Base-by-base conservation (phyloP, 2,797 vertebrate species). In the Hippopotamyrus pictus region DNA sequence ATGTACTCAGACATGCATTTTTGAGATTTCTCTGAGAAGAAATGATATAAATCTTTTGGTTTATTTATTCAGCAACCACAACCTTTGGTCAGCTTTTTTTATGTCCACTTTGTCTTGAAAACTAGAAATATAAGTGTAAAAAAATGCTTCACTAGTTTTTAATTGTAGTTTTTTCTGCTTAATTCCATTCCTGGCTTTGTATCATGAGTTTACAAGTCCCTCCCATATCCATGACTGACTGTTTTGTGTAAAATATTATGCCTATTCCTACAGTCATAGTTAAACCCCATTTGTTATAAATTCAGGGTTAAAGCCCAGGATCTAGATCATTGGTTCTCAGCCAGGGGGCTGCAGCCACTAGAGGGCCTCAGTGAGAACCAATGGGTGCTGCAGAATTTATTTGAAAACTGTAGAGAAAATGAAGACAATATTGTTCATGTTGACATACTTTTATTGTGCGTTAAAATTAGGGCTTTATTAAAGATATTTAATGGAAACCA, bases 261-360 rank as follows among this genome's bases (percentile, higher is more conserved):
- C 3, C 33, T 37, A 1, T 7, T 57, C 54, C 54, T 57, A 6
- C 54, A n/a, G 54, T 57, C 7, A 57, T 57, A 73, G 11, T 29
- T 88, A 86, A 65, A 88, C 51, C 88, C 88, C 53, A 48, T 92
- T 85, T 89, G 86, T 90, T 76, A 33, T 19, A 89, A 79, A 89
- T 89, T 54, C 53, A 53, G 90, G 91, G 90, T 92, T 92, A 91
- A 91, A 91, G 33, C 69, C 69, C 69, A 17, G 5, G 29, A 41
- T 22, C 65, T 73, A 65, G 22, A 65, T 69, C 25, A 29, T 22
- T 65, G 22, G 25, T 65, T 65, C 22, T 65, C 22, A 12, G 57
- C 62, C 62, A 12, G 62, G 59, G 11, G 25, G 22, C 25, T 29
- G 25, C 62, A 33, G 62, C 25, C 62, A 69, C 62, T 33, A 69